Percentiles rank a stretch among this genome's conserved stretches.
phyloP scores from a whole-genome alignment of 2,797 vertebrate genomes.

The Lepus oiostolus region DNA sequence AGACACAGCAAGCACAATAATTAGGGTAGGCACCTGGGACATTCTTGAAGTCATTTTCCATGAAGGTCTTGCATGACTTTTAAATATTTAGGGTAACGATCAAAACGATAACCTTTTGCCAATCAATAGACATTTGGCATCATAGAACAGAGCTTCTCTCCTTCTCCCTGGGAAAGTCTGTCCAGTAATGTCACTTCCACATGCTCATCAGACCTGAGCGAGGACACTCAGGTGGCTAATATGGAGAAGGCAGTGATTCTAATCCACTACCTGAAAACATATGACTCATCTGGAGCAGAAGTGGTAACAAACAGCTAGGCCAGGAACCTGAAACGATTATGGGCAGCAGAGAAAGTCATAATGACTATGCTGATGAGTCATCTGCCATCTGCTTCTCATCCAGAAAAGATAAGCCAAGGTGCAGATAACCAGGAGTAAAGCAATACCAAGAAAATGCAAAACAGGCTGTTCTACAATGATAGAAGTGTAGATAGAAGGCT shows the following conservation, averaged over 20 bases:
- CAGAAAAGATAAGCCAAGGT: slow-evolving; percentile 76
- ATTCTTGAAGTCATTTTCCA: background rate
- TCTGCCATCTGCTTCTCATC: slow-evolving; percentile 83
- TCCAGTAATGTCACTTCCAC: background rate
- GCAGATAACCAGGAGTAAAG: slow-evolving; percentile 33
- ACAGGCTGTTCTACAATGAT: slow-evolving; percentile 13
- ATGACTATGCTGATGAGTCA: slow-evolving; percentile 82
- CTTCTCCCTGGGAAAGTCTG: background rate
- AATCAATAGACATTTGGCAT: background rate
- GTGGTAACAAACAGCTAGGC: slow-evolving; percentile 49
- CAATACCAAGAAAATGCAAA: slow-evolving; percentile 73
- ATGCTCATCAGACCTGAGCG: background rate
- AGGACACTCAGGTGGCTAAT: background rate
- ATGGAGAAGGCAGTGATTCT: slow-evolving; percentile 65
- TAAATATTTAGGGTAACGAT: background rate
- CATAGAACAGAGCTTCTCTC: background rate
- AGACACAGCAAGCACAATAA: slow-evolving; percentile 38
- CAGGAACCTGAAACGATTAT: slow-evolving; percentile 71
- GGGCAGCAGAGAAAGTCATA: slow-evolving; percentile 74
- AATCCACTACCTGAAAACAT: slow-evolving; percentile 69
- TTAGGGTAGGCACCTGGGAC: background rate
- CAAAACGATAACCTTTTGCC: background rate
- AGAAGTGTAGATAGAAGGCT: background rate
- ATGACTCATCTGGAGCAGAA: slow-evolving; percentile 83
- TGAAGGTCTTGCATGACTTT: background rate